Evolutionary conservation across 1,140 invertebrate species (phyloP), one percentile per base, ranked within the genome.

Genomic region (Pseudomyrmex concolor): DNA sequence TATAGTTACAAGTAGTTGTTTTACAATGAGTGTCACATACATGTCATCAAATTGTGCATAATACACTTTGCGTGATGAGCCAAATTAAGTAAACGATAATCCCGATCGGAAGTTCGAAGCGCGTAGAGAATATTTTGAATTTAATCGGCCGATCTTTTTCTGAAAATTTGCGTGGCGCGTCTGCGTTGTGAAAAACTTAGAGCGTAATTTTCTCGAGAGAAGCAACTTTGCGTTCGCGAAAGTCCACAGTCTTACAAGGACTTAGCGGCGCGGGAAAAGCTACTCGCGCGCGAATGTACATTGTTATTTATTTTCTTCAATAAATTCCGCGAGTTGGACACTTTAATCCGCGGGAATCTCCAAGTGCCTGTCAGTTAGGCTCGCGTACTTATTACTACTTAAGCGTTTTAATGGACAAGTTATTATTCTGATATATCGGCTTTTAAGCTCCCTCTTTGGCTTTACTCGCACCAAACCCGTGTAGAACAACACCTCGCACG

Each of bases 371-470:
- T 92, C 92, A 90, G 88, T 92, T 92, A 89, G 89, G 89, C 90
- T 91, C 89, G 91, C 89, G 87, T 93, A 91, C 92, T 94, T 94
- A 93, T 93, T 90, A 89, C 90, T 92, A 91, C 91, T 92, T 92
- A 91, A 93, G 91, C 90, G 89, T 93, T 92, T 93, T 94, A 93
- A 94, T 94, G 92, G 92, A 93, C 89, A 93, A 94, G 92, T 93
- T 93, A 91, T 91, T 92, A 92, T 92, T 92, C 90, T 93, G 90
- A 92, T 93, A 91, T 92, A 92, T 92, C 84, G 87, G 82, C 71
- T 92, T 92, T 92, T 92, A 91, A 91, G 88, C 88, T 68, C 34
- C 55, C 67, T 34, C 43, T 15, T 13, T 17, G 25, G 13, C 72
- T 55, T 51, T 48, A 15, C 70, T 43, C 34, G 73, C 63, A 78